Percentiles rank a stretch among this genome's conserved stretches.
phyloP scores from a whole-genome alignment of 2,113 vertebrate species.

The Percina caprodes region DNA sequence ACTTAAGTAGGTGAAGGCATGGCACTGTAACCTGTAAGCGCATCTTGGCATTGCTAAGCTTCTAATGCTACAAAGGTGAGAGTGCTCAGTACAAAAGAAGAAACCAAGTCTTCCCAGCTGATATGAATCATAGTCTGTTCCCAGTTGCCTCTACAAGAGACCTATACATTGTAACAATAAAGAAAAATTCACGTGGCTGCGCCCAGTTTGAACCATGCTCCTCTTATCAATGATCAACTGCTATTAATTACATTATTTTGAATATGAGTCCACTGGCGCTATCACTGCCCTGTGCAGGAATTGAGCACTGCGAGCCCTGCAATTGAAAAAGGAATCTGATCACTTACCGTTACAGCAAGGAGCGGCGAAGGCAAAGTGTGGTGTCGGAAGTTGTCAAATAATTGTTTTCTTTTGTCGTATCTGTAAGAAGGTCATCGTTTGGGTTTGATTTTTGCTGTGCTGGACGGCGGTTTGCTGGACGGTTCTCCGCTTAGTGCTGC shows the following conservation, averaged over 20 bases:
- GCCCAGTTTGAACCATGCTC: neutral
- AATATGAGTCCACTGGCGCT: neutral
- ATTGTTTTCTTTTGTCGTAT: slow-evolving; percentile 60
- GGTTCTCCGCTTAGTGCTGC: slow-evolving; percentile 48
- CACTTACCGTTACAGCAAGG: slow-evolving; percentile 77
- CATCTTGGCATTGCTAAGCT: neutral
- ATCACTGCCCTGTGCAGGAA: slow-evolving; percentile 26
- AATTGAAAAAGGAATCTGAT: slow-evolving; percentile 37
- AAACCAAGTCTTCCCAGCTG: slow-evolving; percentile 22
- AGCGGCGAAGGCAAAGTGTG: slow-evolving; percentile 63
- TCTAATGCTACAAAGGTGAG: neutral
- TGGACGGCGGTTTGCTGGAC: slow-evolving; percentile 32
- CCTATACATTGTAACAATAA: neutral
- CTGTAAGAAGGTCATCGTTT: slow-evolving; percentile 81
- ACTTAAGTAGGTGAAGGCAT: slow-evolving; percentile 2
- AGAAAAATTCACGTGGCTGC: neutral
- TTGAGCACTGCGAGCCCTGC: neutral
- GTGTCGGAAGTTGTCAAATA: slow-evolving; percentile 77
- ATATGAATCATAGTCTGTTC: slow-evolving; percentile 10
- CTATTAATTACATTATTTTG: slow-evolving; percentile 14
- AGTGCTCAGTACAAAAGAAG: neutral
- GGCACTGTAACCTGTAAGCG: neutral
- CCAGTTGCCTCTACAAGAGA: neutral
- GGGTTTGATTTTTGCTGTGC: slow-evolving; percentile 51
- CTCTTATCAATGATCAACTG: neutral